Conservation (phyloP, 2,797 vertebrate species). For the Lerista edwardsae region DNA sequence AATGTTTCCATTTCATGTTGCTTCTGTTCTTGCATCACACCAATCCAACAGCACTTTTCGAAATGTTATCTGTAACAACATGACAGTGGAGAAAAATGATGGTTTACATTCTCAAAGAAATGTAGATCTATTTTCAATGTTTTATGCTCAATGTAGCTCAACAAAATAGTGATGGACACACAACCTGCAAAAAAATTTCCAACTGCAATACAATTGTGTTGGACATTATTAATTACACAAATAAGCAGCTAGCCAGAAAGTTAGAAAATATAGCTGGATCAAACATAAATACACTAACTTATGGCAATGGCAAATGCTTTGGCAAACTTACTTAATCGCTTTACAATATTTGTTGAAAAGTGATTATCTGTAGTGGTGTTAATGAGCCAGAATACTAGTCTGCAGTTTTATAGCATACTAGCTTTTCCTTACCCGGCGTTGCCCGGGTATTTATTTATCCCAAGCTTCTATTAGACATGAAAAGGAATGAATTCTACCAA, state of each 20-base stretch:
- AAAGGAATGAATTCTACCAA: no score
- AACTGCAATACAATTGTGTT: not conserved
- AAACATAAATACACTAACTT: not conserved
- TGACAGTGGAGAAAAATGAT: not conserved
- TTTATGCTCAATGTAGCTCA: not conserved
- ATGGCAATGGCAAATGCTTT: conserved; percentile 1
- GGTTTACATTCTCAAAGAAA: conserved; percentile 5
- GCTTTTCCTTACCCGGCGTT: no score
- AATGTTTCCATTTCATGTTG: conserved; percentile 87
- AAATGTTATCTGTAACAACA: conserved; percentile 66
- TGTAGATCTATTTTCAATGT: not conserved
- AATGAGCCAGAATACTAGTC: not conserved
- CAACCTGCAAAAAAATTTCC: not conserved
- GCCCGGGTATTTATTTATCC: no score
- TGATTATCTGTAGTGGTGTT: not conserved
- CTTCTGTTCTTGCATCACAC: conserved; percentile 89
- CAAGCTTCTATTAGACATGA: no score
- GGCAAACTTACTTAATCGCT: not conserved
- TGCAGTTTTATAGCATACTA: not conserved
- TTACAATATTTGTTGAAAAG: not conserved
- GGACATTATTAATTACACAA: not conserved
- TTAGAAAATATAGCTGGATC: not conserved
- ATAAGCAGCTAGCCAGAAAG: not conserved
- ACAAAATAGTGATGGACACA: not conserved
- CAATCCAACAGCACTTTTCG: conserved; percentile 48